These are phyloP conservation scores for Gambusia affinis DNA, from an alignment of 2,113 vertebrate genomes.

Conservation along the genomic window DNA sequence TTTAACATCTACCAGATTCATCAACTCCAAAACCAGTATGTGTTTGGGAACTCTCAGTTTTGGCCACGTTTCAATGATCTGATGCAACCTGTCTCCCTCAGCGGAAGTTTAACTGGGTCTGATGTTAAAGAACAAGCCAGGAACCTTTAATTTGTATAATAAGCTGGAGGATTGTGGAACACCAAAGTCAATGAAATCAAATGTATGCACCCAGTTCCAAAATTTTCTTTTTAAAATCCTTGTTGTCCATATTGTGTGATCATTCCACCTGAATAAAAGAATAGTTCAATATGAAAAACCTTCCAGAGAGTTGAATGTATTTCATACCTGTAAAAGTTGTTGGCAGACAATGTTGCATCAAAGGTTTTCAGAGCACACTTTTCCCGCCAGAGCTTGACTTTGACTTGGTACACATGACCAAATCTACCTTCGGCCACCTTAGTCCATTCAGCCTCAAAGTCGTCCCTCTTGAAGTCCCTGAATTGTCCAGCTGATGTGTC, in stretches of 20 bases:
- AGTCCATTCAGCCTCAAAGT: constrained; percentile 85
- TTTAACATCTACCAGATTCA: background rate
- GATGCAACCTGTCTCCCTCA: no score
- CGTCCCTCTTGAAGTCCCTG: constrained; percentile 79
- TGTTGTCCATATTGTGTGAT: background rate
- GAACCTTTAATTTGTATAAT: no score
- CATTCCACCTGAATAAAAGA: no score
- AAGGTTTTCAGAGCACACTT: constrained; percentile 82
- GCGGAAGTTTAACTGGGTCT: no score
- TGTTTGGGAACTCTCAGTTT: background rate
- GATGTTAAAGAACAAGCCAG: no score
- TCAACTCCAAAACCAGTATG: background rate
- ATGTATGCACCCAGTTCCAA: background rate
- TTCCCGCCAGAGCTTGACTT: constrained; percentile 80
- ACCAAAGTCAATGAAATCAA: background rate
- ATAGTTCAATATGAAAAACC: background rate
- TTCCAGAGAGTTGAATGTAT: background rate
- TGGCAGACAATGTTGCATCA: constrained; percentile 57
- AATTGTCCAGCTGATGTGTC: constrained; percentile 39
- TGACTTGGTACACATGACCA: constrained; percentile 84
- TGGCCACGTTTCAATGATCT: background rate
- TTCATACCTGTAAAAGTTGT: constrained; percentile 76
- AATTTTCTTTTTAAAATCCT: background rate
- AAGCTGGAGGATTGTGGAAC: background rate
- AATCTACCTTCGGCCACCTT: constrained; percentile 82